Evolutionary conservation across 2,888 invertebrate genomes (phyloP).

Genomic region (Caenorhabditis angaria): DNA sequence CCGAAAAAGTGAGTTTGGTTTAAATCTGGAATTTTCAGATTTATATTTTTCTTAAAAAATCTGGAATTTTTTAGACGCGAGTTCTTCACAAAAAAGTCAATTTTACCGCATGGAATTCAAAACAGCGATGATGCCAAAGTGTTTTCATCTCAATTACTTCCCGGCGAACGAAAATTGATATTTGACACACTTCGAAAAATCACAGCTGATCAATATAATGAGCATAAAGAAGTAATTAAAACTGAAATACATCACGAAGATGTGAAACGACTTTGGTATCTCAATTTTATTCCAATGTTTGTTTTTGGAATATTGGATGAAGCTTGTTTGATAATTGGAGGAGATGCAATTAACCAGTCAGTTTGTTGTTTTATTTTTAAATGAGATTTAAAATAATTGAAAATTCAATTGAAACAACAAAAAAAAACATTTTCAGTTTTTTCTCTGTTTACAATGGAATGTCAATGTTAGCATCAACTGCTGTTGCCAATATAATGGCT

Average conservation of each 20-base stretch:
- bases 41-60: neutral
- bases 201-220: conserved; percentile 45
- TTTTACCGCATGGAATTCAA: conserved; percentile 17
- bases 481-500: conserved; percentile 35
- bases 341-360: conserved; percentile 37
- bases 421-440: conserved; percentile 22
- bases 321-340: conserved; percentile 35
- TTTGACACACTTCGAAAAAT: conserved; percentile 38
- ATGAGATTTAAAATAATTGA: neutral
- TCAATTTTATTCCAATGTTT: conserved; percentile 39
- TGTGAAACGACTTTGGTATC: conserved; percentile 31
- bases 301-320: conserved; percentile 34
- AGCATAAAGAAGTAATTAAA: conserved; percentile 33
- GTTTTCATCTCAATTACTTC: conserved; percentile 20
- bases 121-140: conserved; percentile 30
- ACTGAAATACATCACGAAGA: conserved; percentile 36
- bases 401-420: too few species aligned
- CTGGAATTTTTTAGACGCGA: conserved; percentile 10
- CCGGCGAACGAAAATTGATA: conserved; percentile 35
- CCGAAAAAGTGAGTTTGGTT: neutral
- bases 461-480: conserved; percentile 43
- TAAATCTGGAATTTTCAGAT: too few species aligned
- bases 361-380: neutral
- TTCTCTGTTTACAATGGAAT: conserved; percentile 45
- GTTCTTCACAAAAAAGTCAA: conserved; percentile 25